These are phyloP conservation scores for Emmelina monodactyla DNA, from an alignment of 2,888 invertebrate species.

Conservation along the genomic window DNA sequence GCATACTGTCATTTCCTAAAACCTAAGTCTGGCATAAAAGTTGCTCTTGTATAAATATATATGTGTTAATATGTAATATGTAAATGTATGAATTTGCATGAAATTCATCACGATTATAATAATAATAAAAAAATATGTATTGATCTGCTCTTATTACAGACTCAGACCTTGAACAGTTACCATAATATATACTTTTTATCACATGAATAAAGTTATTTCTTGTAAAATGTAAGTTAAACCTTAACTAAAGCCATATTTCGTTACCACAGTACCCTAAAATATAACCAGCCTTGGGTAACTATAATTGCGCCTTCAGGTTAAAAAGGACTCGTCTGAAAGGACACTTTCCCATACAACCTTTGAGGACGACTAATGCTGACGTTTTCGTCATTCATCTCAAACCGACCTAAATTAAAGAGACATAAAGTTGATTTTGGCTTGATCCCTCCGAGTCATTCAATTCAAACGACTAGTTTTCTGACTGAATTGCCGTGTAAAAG, in stretches of 20 bases:
- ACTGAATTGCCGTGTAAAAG: constrained; percentile 40
- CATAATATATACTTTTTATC: too few relatives aligned
- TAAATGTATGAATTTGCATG: too few relatives aligned
- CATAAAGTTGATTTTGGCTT: not conserved
- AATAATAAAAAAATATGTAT: too few relatives aligned
- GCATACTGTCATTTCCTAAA: too few relatives aligned
- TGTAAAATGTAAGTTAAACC: constrained; percentile 2
- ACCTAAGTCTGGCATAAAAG: too few relatives aligned
- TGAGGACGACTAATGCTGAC: not conserved
- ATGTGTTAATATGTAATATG: too few relatives aligned
- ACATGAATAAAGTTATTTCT: too few relatives aligned
- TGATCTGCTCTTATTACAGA: too few relatives aligned
- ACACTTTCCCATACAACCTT: constrained; percentile 21
- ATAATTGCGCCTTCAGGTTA: constrained; percentile 56
- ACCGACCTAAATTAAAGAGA: not conserved
- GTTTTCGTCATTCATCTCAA: not conserved
- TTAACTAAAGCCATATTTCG: too few relatives aligned
- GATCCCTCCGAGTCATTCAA: not conserved
- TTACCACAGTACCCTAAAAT: constrained; percentile 33
- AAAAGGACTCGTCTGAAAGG: constrained; percentile 52
- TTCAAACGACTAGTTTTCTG: constrained; percentile 34
- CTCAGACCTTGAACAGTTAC: too few relatives aligned
- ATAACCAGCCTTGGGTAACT: constrained; percentile 42
- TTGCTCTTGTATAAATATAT: too few relatives aligned
- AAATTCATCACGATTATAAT: too few relatives aligned